Percentiles rank a stretch among this genome's conserved stretches.
These are phyloP conservation scores for Tupaia chinensis DNA, from an alignment of 2,113 vertebrate species.

Conservation along the genomic window DNA sequence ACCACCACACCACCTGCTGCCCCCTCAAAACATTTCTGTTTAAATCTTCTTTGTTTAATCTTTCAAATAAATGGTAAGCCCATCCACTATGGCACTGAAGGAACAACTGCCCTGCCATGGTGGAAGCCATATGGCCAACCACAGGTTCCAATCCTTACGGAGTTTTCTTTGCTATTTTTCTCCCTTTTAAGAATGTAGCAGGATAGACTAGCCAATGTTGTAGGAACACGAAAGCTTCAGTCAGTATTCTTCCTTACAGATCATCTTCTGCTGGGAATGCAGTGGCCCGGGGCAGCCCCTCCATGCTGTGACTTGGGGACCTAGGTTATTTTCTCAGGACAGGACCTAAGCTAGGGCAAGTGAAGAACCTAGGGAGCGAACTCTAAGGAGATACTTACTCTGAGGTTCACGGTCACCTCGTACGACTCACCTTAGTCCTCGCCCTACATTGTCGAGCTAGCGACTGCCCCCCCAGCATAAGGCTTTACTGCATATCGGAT, in stretches of 20 bases:
- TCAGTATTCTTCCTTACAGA: not conserved
- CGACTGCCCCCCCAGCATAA: not conserved
- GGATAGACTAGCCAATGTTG: not conserved
- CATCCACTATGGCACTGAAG: too few species aligned
- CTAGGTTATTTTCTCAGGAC: not conserved
- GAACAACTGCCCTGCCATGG: too few species aligned
- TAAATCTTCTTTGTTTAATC: not conserved
- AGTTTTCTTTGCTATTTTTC: not conserved
- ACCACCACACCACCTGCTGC: too few species aligned
- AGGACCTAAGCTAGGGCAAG: not conserved
- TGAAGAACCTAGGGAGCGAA: not conserved
- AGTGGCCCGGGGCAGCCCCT: not conserved
- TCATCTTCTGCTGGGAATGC: not conserved
- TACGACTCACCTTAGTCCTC: not conserved
- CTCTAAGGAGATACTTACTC: not conserved
- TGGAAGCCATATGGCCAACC: too few species aligned
- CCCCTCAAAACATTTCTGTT: too few species aligned
- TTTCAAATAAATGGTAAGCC: constrained; percentile 4
- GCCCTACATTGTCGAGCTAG: not conserved
- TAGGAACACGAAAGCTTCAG: not conserved
- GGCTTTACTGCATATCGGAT: not conserved
- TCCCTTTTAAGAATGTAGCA: not conserved
- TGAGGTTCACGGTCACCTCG: not conserved
- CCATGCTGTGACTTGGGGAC: not conserved
- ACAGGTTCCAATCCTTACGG: not conserved